These are phyloP conservation scores for Teleogryllus oceanicus DNA, from an alignment of 2,888 invertebrate genomes.

Conservation along the genomic window DNA sequence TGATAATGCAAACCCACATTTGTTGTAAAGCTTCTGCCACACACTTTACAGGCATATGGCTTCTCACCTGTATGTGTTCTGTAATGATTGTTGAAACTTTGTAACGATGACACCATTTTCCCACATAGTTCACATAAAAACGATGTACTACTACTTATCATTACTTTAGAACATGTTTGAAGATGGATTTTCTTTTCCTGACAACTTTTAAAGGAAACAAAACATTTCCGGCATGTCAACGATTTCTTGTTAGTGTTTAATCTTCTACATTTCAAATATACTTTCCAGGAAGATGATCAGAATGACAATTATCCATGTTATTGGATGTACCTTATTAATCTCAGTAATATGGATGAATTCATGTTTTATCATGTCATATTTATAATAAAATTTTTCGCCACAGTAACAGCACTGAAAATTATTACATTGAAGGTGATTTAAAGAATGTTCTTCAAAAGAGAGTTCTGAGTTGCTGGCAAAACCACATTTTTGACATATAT, in stretches of 20 bases:
- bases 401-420: neutral
- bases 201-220: neutral
- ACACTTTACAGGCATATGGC: neutral
- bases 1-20: neutral
- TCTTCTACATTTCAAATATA: too few species aligned
- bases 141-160: neutral
- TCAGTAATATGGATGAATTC: neutral
- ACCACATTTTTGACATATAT: too few species aligned
- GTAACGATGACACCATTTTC: neutral
- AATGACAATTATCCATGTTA: neutral
- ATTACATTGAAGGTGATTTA: neutral
- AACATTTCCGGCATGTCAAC: neutral
- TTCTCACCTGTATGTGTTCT: neutral
- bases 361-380: neutral
- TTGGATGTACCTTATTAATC: neutral
- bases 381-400: neutral
- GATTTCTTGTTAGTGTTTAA: too few species aligned
- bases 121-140: neutral
- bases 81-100: neutral
- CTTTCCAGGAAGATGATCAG: neutral
- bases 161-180: neutral
- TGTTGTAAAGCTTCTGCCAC: neutral
- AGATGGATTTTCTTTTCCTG: neutral
- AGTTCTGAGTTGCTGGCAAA: too few species aligned
- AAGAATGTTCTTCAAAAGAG: neutral